Conservation (phyloP, 2,113 vertebrate genomes). For the Speoplatyrhinus poulsoni region DNA sequence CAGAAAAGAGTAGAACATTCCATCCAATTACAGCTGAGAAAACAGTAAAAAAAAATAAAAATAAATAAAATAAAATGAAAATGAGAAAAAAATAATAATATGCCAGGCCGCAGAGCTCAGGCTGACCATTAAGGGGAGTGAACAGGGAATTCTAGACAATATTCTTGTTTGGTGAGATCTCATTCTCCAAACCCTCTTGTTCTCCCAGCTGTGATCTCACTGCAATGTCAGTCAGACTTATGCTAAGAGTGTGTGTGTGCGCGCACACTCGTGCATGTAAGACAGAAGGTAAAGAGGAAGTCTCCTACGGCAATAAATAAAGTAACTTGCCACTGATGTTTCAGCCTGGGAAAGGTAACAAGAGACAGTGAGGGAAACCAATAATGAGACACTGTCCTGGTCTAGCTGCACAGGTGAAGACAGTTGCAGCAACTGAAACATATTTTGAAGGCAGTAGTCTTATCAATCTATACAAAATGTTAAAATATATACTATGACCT, state of each 20-base stretch:
- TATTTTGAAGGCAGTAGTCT: conserved; percentile 62
- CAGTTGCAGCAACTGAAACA: conserved; percentile 63
- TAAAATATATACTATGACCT: conserved; percentile 5
- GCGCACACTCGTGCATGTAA: conserved; percentile 3
- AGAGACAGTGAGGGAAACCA: conserved; percentile 47
- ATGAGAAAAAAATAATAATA: too few relatives aligned
- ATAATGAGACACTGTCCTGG: conserved; percentile 21
- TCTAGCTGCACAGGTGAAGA: conserved; percentile 51
- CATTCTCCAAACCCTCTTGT: conserved; percentile 28
- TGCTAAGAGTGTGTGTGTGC: conserved; percentile 8
- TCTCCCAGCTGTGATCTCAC: conserved; percentile 64
- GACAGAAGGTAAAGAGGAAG: conserved; percentile 33
- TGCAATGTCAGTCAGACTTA: conserved; percentile 60
- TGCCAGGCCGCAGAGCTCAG: too few relatives aligned
- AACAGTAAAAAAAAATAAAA: too few relatives aligned
- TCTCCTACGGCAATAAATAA: conserved; percentile 34
- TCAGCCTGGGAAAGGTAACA: conserved; percentile 64
- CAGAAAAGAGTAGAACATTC: too few relatives aligned
- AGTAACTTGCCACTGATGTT: conserved; percentile 48
- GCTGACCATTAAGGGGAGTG: conserved; percentile 1
- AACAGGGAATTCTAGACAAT: conserved; percentile 27
- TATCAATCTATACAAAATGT: conserved; percentile 6
- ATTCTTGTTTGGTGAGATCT: conserved; percentile 32
- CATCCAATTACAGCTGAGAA: too few relatives aligned
- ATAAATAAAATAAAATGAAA: too few relatives aligned